Base-by-base conservation (phyloP, 2,113 vertebrate species). In the Pristiophorus japonicus region DNA sequence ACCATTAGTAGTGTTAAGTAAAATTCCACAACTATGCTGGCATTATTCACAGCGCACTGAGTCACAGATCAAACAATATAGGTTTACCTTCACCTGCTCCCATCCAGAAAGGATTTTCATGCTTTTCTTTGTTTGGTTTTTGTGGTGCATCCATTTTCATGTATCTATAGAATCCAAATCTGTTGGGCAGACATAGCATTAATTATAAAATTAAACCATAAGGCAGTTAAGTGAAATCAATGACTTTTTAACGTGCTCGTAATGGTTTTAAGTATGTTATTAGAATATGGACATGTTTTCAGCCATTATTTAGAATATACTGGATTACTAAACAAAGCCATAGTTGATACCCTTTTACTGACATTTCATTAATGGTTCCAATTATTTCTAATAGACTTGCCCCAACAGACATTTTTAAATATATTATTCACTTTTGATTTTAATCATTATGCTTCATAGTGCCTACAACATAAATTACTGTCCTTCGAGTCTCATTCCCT, bases 161-260 rank as follows among this genome's bases (percentile, higher is more conserved):
- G 75, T 98, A 98, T 93, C 97, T 98, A 96, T 96, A 97, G 95
- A 98, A 98, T 95, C 97, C 97, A 96, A 97, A 97, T 96, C 98
- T 98, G 96, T 30, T 96, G 95, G 95, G 85, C 30, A 81, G 47
- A 95, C 51, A 87, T 11, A 45, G 0, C 34, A 66, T 11, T 5
- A 38, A 85, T 63, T n/a, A 95, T 27, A 67, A 70, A 5, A 70
- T 67, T 95, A 67, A 27, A 38, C 66, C 11, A 34, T 81, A 20
- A 81, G 10, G 47, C 24, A 30, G 10, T 47, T 47, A 94, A 94
- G 3, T 94, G 65, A 94, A 38, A 65, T 42, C 38, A 66, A 27
- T 93, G 1, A 42, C 1, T 45, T 45, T 90, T 93, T 45, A 42
- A 66, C 1, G 20, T 24, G 34, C 14, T 45, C 62, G 66, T 92